phyloP scores from a whole-genome alignment of 2,113 vertebrate genomes.

The Gadus chalcogrammus region DNA sequence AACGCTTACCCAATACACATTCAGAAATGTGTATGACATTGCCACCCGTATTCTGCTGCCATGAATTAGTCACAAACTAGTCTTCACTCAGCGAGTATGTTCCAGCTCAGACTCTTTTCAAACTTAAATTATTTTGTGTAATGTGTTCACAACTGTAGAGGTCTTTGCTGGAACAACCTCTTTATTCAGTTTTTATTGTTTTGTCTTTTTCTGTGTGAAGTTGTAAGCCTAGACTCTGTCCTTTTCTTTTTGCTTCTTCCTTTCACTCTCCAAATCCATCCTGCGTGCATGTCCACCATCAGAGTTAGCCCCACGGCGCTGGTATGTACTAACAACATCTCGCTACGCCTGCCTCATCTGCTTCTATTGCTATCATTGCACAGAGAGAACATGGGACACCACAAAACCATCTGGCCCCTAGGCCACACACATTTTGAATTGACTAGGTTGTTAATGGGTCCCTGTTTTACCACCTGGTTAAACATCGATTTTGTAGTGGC shows the following conservation, averaged over 20 bases:
- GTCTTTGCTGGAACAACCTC: slow-evolving; percentile 45
- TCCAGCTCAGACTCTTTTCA: slow-evolving; percentile 29
- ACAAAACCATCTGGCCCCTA: slow-evolving; percentile 25
- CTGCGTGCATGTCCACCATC: slow-evolving; percentile 82
- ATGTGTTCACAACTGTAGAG: not conserved
- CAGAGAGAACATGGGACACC: slow-evolving; percentile 72
- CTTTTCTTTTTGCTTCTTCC: slow-evolving; percentile 78
- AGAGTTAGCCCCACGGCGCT: slow-evolving; percentile 88
- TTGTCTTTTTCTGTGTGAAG: slow-evolving; percentile 73
- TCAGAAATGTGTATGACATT: not conserved
- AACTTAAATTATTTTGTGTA: not conserved
- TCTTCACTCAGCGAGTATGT: slow-evolving; percentile 22
- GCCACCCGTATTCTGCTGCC: slow-evolving; percentile 2
- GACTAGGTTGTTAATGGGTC: not conserved
- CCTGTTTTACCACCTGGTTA: not conserved
- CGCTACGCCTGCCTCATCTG: slow-evolving; percentile 65
- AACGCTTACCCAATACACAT: not conserved
- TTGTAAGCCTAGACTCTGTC: slow-evolving; percentile 95
- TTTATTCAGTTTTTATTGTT: slow-evolving; percentile 55
- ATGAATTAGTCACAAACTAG: not conserved
- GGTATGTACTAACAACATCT: slow-evolving; percentile 88
- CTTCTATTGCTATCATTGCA: slow-evolving; percentile 50
- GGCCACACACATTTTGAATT: too few relatives aligned
- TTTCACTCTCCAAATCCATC: slow-evolving; percentile 63
- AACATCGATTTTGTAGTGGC: too few relatives aligned